phyloP scores from a whole-genome alignment of 2,888 invertebrate species.

The Tribolium freemani region DNA sequence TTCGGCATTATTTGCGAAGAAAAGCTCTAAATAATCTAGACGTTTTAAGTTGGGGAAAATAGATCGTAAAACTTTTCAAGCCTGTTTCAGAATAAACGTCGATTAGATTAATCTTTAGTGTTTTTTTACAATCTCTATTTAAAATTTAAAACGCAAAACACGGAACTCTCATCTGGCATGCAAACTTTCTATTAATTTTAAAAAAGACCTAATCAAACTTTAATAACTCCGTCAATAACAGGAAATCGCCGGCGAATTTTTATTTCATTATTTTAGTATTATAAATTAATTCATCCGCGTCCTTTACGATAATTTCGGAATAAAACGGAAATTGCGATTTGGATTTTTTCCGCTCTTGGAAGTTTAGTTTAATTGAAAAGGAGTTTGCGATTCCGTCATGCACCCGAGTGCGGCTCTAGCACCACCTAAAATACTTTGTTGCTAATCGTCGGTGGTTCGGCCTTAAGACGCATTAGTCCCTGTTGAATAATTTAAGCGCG shows the following conservation, averaged over 20 bases:
- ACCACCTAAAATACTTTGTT: not conserved
- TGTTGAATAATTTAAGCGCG: conserved; percentile 14
- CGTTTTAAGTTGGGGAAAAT: not conserved
- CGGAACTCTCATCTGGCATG: not conserved
- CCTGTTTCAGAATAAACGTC: not conserved
- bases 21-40: conserved; percentile 19
- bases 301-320: conserved; percentile 14
- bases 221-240: not conserved
- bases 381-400: conserved; percentile 10
- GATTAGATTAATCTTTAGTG: not conserved
- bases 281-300: conserved; percentile 6
- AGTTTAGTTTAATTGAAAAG: conserved; percentile 27
- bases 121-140: not conserved
- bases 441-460: conserved; percentile 7
- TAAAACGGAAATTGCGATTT: conserved; percentile 26
- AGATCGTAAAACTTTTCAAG: not conserved
- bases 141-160: not conserved
- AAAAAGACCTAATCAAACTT: not conserved
- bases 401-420: not conserved
- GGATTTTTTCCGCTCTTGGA: not conserved
- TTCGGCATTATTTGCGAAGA: not conserved
- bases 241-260: not conserved
- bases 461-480: not conserved
- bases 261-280: conserved; percentile 1
- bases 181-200: not conserved